These are phyloP conservation scores for Apamea anceps DNA, from an alignment of 2,888 invertebrate genomes.

Conservation along the genomic window DNA sequence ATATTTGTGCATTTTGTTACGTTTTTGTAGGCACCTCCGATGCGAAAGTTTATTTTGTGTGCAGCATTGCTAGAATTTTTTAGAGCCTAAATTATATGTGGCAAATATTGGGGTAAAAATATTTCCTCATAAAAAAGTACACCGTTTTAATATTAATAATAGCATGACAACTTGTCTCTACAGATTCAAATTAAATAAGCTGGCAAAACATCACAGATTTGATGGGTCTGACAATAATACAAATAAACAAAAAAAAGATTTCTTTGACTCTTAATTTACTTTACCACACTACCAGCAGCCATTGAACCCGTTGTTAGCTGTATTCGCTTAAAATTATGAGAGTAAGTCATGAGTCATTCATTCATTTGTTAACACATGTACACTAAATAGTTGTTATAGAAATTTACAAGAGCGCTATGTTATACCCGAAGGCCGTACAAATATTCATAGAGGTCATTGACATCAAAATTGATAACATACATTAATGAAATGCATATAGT, in stretches of 20 bases:
- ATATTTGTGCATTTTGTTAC: conserved; percentile 5
- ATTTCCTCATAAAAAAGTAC: background rate
- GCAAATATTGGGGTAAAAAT: background rate
- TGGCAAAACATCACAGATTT: background rate
- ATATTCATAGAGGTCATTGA: too few relatives aligned
- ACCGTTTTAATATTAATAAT: too few relatives aligned
- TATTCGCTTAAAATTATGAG: background rate
- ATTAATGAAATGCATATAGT: too few relatives aligned
- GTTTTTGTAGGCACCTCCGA: background rate
- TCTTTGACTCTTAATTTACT: background rate
- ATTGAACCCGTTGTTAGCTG: background rate
- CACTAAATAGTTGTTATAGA: too few relatives aligned
- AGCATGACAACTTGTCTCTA: background rate
- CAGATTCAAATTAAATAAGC: background rate
- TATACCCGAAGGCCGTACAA: too few relatives aligned
- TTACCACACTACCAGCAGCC: background rate
- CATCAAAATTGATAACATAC: too few relatives aligned
- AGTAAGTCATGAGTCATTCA: too few relatives aligned
- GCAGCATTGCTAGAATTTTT: background rate
- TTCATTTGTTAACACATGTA: too few relatives aligned
- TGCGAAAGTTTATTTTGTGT: conserved; percentile 12
- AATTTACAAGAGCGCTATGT: too few relatives aligned
- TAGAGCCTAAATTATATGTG: background rate
- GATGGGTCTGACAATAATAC: too few relatives aligned
- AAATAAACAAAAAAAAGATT: too few relatives aligned